Conservation (phyloP, 2,888 invertebrate genomes). For the Sphaerophoria rueppellii region DNA sequence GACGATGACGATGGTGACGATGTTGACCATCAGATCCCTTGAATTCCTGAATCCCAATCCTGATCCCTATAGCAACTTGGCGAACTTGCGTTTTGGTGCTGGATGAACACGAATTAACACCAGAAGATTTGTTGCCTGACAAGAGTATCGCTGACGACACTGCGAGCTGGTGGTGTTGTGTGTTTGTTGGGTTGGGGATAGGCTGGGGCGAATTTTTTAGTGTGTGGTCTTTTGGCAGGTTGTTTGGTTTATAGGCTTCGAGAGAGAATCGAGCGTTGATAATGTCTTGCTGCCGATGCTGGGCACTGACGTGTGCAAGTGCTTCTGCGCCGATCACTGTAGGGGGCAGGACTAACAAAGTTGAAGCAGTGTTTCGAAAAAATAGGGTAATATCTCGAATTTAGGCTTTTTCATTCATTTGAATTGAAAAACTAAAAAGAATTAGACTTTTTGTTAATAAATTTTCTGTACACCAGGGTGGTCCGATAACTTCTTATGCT, state of each 20-base stretch:
- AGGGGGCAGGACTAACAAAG: constrained; percentile 23
- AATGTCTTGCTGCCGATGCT: constrained; percentile 37
- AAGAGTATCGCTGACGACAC: constrained; percentile 21
- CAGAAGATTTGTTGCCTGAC: constrained; percentile 50
- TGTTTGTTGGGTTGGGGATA: neutral
- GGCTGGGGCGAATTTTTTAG: constrained; percentile 12
- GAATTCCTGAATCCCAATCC: constrained; percentile 42
- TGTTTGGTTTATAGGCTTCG: constrained; percentile 47
- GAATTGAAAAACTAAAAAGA: no score
- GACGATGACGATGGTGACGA: neutral
- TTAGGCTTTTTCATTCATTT: neutral
- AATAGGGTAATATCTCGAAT: constrained; percentile 31
- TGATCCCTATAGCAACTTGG: neutral
- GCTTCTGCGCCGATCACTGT: constrained; percentile 56
- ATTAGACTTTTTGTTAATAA: no score
- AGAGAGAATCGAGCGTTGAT: constrained; percentile 26
- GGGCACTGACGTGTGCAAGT: constrained; percentile 56
- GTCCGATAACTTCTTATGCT: no score
- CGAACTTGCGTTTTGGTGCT: constrained; percentile 27
- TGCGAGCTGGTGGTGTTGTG: neutral
- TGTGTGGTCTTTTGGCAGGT: constrained; percentile 55
- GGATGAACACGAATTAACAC: constrained; percentile 66
- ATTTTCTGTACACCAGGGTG: no score
- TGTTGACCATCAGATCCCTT: constrained; percentile 41
- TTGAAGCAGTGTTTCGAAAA: neutral